Base-by-base conservation (phyloP, 2,797 vertebrate genomes). In the Danio jaintianensis region DNA sequence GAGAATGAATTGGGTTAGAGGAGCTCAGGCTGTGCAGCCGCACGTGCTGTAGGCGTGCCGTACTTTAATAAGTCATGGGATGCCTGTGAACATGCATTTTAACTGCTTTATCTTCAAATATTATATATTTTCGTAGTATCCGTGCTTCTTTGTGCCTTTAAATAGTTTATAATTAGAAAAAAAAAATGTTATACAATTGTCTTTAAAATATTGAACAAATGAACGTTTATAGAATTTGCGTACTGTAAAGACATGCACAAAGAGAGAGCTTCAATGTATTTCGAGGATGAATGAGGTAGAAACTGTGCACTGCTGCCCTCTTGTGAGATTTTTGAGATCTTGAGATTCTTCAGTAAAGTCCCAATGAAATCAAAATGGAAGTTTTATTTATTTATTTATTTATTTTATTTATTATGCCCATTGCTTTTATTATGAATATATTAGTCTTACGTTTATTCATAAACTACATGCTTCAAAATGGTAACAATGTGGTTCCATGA, bases 1-100 rank as follows among this genome's bases (percentile, higher is more conserved):
- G 66, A 53, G 40, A 61, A 61, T 38, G 64, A 79, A 56, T 36
- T 68, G 62, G 48, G 56, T 43, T 53, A 72, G 66, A 48, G 45
- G 40, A 40, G 61, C 22, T 50, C 66, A 76, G n/a, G 15, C 59
- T 5, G 79, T 45, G 53, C 80, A 61, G 67, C 77, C 42, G 38
- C 68, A 36, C 75, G 72, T 66, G 64, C 47, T 72, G 62, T 71
- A 62, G 83, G 80, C 80, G 83, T 71, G 76, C 20, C 72, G 67
- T 52, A 22, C 15, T 59, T 75, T n/a, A 42, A n/a, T 67, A 48
- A 67, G 52, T 29, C 29, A 29, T 66, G 29, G 53, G 62, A 70
- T 55, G 22, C 22, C 9, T 13, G 6, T 12, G 42, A 77, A 38
- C 6, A 11, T 7, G 20, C 20, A 67, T 9, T 56, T 13, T 11